Evolutionary conservation across 1,140 invertebrate genomes (phyloP).

Genomic region (Drepana arcuata): DNA sequence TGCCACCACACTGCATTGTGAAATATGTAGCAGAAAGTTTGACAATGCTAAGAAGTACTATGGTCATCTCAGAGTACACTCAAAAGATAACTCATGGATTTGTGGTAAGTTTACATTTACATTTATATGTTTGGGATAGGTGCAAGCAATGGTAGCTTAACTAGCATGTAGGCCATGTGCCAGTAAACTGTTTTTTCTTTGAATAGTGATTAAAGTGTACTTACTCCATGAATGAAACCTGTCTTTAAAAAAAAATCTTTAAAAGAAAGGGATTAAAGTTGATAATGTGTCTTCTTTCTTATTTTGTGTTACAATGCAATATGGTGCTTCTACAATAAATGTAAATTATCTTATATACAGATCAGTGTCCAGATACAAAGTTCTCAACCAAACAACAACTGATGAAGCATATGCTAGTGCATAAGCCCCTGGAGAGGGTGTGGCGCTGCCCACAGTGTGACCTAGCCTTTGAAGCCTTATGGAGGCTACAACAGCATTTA

Average conservation of each 20-base stretch:
- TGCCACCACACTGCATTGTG: constrained; percentile 51
- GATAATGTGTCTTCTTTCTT: too few relatives aligned
- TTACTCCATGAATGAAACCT: too few relatives aligned
- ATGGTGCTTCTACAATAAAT: too few relatives aligned
- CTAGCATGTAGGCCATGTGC: too few relatives aligned
- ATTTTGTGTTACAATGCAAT: too few relatives aligned
- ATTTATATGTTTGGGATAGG: constrained; percentile 2
- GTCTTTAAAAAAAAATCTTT: too few relatives aligned
- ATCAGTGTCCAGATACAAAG: constrained; percentile 49
- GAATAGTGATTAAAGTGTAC: too few relatives aligned
- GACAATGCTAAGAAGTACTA: constrained; percentile 64
- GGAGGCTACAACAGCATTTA: constrained; percentile 52
- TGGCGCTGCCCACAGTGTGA: constrained; percentile 56
- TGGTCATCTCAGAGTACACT: constrained; percentile 57
- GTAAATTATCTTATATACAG: too few relatives aligned
- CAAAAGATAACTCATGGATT: constrained; percentile 57
- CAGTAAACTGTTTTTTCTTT: too few relatives aligned
- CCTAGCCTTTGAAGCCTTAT: constrained; percentile 52
- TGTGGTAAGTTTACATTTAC: constrained; percentile 39
- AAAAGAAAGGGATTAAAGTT: too few relatives aligned
- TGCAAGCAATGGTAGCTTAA: too few relatives aligned
- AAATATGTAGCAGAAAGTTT: constrained; percentile 59
- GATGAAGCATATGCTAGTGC: constrained; percentile 52
- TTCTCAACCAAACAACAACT: constrained; percentile 55
- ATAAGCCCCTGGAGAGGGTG: constrained; percentile 51